Evolutionary conservation across 1,140 invertebrate genomes (phyloP).

Genomic region (Aphis craccivora): DNA sequence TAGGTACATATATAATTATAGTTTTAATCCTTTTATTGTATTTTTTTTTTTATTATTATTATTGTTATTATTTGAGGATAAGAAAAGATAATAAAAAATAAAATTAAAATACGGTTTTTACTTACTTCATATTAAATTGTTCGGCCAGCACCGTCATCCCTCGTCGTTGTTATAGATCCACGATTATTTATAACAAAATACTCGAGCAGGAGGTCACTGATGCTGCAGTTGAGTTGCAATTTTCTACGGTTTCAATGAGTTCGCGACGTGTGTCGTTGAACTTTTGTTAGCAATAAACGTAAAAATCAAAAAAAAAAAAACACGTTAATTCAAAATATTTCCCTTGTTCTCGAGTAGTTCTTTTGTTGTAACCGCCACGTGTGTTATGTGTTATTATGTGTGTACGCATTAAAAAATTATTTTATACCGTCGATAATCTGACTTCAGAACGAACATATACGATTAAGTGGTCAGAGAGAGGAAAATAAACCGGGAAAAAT

Average conservation of each 20-base stretch:
- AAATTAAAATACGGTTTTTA: neutral
- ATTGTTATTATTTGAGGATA: neutral
- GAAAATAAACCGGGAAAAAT: neutral
- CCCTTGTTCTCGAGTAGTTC: neutral
- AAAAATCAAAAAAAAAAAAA: neutral
- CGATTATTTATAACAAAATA: neutral
- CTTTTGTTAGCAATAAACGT: neutral
- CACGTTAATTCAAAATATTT: neutral
- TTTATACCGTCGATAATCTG: neutral
- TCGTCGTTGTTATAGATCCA: neutral
- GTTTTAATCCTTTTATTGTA: no score
- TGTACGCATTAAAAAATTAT: slow-evolving; percentile 12
- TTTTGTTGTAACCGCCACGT: neutral
- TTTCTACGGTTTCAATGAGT: neutral
- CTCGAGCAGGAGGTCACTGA: neutral
- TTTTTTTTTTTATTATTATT: neutral
- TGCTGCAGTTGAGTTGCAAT: neutral
- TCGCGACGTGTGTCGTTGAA: neutral
- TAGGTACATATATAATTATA: no score
- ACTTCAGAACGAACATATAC: neutral
- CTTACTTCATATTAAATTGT: neutral
- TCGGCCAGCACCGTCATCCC: no score
- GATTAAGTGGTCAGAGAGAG: neutral
- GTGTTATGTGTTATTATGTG: neutral
- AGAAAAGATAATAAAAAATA: neutral